phyloP scores from a whole-genome alignment of 2,113 vertebrate genomes.

The Puma concolor region DNA sequence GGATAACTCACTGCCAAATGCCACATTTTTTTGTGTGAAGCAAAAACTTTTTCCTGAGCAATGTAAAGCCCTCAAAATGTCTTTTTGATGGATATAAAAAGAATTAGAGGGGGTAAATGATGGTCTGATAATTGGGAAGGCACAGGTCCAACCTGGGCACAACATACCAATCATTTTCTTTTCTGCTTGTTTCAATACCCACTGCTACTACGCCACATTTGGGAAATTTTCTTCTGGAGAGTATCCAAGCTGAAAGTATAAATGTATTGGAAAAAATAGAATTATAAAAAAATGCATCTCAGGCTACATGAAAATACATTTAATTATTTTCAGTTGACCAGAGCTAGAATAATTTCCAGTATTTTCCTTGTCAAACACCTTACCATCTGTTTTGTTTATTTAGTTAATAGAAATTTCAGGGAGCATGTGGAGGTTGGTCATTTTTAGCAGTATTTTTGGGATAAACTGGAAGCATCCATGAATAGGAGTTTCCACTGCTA shows the following conservation, averaged over 20 bases:
- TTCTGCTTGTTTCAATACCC: neutral
- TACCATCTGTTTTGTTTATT: neutral
- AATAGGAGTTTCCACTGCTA: neutral
- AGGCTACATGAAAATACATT: neutral
- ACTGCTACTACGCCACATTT: neutral
- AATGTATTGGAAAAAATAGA: neutral
- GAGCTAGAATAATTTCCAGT: neutral
- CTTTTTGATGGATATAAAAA: neutral
- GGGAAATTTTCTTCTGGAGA: neutral
- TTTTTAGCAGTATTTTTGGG: neutral
- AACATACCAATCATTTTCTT: neutral
- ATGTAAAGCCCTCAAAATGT: neutral
- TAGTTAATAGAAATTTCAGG: neutral
- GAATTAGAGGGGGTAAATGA: neutral
- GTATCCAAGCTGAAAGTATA: neutral
- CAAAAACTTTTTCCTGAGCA: neutral
- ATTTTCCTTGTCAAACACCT: neutral
- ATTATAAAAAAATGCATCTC: neutral
- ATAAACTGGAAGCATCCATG: neutral
- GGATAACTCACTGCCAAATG: neutral
- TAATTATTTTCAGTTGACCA: slow-evolving; percentile 26
- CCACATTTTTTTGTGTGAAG: neutral
- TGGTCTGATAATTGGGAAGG: neutral
- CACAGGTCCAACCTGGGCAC: neutral
- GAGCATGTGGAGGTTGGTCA: neutral